Conservation (phyloP, 2,113 vertebrate species). For the Crocuta crocuta region DNA sequence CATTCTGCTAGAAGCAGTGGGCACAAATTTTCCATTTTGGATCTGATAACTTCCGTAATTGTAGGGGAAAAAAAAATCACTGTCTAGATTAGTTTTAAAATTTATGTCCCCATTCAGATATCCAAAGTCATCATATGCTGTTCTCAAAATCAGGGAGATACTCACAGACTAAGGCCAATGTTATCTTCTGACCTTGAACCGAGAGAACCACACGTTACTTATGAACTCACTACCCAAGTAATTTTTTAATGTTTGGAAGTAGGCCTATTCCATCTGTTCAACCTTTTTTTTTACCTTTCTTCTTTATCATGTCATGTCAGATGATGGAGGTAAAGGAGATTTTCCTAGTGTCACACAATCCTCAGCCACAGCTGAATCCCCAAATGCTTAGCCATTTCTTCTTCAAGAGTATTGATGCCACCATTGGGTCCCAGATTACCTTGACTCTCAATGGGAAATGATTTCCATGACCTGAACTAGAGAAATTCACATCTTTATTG, state of each 20-base stretch:
- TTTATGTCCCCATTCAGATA: background rate
- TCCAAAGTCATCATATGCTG: background rate
- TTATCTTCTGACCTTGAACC: background rate
- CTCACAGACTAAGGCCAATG: background rate
- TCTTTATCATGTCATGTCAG: background rate
- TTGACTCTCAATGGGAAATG: background rate
- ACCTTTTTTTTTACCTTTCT: background rate
- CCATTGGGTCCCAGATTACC: background rate
- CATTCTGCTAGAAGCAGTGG: background rate
- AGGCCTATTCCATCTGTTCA: background rate
- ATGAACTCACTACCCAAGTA: background rate
- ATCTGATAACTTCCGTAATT: background rate
- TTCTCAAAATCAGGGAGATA: background rate
- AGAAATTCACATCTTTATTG: background rate
- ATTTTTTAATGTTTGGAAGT: background rate
- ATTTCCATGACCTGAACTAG: background rate
- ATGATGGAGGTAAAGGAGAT: background rate
- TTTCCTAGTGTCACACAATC: background rate
- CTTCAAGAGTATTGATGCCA: background rate
- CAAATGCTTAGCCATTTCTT: conserved; percentile 2
- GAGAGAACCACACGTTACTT: background rate
- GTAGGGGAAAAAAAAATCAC: background rate
- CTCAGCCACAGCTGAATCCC: background rate
- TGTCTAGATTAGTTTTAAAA: background rate
- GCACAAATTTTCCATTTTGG: background rate